phyloP scores from a whole-genome alignment of 1,140 invertebrate species.

The Portunus trituberculatus region DNA sequence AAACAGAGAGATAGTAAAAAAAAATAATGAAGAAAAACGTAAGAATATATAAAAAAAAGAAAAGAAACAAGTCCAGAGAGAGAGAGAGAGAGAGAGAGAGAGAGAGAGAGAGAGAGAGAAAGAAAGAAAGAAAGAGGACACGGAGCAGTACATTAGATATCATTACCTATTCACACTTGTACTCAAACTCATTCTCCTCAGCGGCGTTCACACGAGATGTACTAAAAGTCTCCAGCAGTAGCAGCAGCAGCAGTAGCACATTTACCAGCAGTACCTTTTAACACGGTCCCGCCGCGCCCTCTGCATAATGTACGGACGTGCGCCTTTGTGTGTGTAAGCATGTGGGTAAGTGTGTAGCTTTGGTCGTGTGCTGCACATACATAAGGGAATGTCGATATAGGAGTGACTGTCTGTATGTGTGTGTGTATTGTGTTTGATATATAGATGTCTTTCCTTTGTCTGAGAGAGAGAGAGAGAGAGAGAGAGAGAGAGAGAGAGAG shows the following conservation, averaged over 20 bases:
- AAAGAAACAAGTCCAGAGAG: neutral
- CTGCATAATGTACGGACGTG: neutral
- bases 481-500: constrained; percentile 24
- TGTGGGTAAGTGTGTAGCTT: constrained; percentile 4
- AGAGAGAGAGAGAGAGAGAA: constrained; percentile 21
- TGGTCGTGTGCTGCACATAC: no score
- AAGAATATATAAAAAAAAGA: no score
- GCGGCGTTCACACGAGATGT: neutral
- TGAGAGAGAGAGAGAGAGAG: constrained; percentile 42
- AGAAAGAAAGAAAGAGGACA: neutral
- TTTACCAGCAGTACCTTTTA: neutral
- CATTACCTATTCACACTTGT: neutral
- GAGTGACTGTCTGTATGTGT: neutral
- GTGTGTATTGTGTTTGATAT: neutral
- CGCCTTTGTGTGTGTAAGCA: neutral
- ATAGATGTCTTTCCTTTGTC: neutral
- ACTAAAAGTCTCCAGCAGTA: neutral
- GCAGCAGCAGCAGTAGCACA: no score
- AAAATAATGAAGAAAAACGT: neutral
- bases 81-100: neutral
- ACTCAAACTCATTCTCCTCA: neutral
- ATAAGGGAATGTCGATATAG: no score
- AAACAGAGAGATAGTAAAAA: neutral
- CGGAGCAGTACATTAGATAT: neutral
- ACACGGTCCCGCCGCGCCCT: neutral